Conservation (phyloP, 2,113 vertebrate genomes). For the Ptilonorhynchus violaceus region DNA sequence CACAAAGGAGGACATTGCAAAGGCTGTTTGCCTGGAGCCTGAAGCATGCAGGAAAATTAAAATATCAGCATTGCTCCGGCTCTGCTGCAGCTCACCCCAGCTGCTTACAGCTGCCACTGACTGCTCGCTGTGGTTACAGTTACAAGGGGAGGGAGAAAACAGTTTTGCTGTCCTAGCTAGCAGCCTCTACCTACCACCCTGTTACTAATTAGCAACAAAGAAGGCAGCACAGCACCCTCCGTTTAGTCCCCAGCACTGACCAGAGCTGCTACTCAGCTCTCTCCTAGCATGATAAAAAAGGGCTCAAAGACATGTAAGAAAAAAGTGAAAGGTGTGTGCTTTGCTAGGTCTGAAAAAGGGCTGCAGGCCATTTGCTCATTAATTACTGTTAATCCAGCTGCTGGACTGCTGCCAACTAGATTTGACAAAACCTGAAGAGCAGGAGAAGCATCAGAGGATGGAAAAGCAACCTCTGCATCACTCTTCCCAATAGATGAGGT, state of each 20-base stretch:
- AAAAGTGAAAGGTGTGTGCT: background rate
- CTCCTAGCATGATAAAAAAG: background rate
- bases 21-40: background rate
- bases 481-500: background rate
- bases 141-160: background rate
- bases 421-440: slow-evolving; percentile 9
- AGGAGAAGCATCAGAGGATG: background rate
- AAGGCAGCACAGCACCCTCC: background rate
- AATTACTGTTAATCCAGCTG: slow-evolving; percentile 23
- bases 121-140: background rate
- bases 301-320: background rate
- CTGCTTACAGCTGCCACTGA: slow-evolving; percentile 30
- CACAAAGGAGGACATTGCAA: background rate
- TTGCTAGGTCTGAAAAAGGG: background rate
- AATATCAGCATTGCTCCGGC: background rate
- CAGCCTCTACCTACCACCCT: background rate
- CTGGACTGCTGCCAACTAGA: background rate
- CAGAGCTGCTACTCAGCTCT: background rate
- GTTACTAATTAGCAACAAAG: background rate
- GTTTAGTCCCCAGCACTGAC: background rate
- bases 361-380: slow-evolving; percentile 7
- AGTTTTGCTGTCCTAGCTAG: background rate
- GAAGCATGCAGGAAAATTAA: background rate
- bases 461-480: background rate
- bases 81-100: background rate